Conservation (phyloP, 1,140 invertebrate genomes). For the Nebria ingens region DNA sequence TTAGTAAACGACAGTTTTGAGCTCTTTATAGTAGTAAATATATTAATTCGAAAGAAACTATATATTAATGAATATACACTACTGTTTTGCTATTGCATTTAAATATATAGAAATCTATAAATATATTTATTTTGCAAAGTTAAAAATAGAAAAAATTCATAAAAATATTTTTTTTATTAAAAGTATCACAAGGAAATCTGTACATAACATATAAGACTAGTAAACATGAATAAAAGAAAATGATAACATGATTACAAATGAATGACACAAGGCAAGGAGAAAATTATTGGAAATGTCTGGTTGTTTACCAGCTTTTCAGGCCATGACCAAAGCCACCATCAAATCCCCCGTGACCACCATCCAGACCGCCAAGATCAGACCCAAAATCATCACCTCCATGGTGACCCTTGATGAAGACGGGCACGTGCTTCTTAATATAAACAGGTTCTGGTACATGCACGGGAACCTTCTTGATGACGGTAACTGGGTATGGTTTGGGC, state of each 20-base stretch:
- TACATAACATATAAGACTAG: not conserved
- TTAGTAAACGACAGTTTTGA: too few relatives aligned
- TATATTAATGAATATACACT: too few relatives aligned
- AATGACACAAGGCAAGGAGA: not conserved
- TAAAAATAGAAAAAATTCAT: not conserved
- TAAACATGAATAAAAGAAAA: not conserved
- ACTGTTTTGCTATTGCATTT: too few relatives aligned
- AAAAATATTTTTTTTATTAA: not conserved
- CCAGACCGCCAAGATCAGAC: not conserved
- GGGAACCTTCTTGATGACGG: slow-evolving; percentile 19
- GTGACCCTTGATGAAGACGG: slow-evolving; percentile 14
- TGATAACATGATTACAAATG: not conserved
- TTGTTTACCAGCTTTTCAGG: not conserved
- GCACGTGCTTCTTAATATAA: slow-evolving; percentile 16
- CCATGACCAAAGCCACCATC: not conserved
- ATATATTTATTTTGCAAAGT: not conserved
- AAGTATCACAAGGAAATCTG: not conserved
- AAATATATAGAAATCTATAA: too few relatives aligned
- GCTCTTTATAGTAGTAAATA: too few relatives aligned
- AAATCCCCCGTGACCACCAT: not conserved
- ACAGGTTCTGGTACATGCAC: slow-evolving; percentile 13
- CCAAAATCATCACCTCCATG: slow-evolving; percentile 3
- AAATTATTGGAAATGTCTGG: not conserved
- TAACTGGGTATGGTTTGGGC: slow-evolving; percentile 31
- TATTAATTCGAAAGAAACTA: too few relatives aligned